Evolutionary conservation across 2,113 vertebrate species (phyloP).

Genomic region (Nanorana parkeri): DNA sequence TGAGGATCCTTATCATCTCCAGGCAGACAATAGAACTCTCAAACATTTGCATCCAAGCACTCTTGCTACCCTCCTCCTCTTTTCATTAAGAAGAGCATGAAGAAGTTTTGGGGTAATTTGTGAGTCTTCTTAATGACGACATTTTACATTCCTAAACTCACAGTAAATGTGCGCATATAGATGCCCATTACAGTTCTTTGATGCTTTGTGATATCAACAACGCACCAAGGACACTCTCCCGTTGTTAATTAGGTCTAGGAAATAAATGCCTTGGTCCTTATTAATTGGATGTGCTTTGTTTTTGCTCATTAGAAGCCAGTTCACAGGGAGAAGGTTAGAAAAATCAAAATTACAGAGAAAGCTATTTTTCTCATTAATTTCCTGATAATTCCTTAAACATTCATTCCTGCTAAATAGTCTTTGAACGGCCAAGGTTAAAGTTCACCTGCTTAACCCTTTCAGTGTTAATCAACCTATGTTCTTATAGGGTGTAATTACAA

Average conservation of each 20-base stretch:
- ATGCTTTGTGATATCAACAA: conserved; percentile 53
- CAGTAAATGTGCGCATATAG: not conserved
- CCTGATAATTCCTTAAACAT: conserved; percentile 8
- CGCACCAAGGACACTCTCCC: conserved; percentile 47
- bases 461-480: not conserved
- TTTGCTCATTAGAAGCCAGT: conserved; percentile 57
- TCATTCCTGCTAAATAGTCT: conserved; percentile 22
- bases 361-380: conserved; percentile 46
- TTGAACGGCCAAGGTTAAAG: conserved; percentile 21
- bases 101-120: conserved; percentile 23
- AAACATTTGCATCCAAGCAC: conserved; percentile 9
- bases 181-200: conserved; percentile 17
- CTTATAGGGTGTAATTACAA: not conserved
- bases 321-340: conserved; percentile 52
- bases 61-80: conserved; percentile 29
- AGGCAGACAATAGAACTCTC: conserved; percentile 15
- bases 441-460: conserved; percentile 6
- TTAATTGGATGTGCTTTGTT: conserved; percentile 59
- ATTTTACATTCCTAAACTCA: conserved; percentile 48
- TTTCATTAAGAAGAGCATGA: conserved; percentile 25
- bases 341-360: conserved; percentile 46
- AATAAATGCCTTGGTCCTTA: conserved; percentile 58
- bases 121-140: conserved; percentile 24
- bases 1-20: not conserved
- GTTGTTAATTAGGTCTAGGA: conserved; percentile 57